phyloP scores from a whole-genome alignment of 2,797 vertebrate species.

The Dallia pectoralis region DNA sequence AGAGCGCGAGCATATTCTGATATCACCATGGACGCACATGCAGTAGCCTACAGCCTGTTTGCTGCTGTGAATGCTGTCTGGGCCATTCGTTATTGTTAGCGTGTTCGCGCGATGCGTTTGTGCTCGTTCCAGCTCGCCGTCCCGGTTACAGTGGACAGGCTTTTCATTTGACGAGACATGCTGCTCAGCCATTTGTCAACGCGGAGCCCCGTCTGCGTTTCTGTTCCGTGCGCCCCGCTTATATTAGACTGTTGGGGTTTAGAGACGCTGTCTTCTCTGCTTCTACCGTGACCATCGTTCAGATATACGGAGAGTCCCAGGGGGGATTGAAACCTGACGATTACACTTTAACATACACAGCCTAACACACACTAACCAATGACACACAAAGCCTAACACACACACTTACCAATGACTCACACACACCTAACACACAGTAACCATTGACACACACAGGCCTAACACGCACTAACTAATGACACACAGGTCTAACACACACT shows the following conservation, averaged over 20 bases:
- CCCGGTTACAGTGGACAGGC: conserved; percentile 19
- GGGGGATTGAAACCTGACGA: conserved; percentile 57
- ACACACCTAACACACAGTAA: too few species aligned
- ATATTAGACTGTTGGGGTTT: conserved; percentile 67
- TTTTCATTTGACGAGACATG: conserved; percentile 30
- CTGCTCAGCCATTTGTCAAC: conserved; percentile 19
- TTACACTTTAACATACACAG: conserved; percentile 51
- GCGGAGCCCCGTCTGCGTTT: neutral
- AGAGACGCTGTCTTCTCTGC: conserved; percentile 67
- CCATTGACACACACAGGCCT: too few species aligned
- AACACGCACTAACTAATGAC: too few species aligned
- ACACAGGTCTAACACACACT: too few species aligned
- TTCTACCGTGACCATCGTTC: conserved; percentile 63
- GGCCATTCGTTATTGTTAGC: neutral
- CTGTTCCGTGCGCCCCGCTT: conserved; percentile 21
- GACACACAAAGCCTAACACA: too few species aligned
- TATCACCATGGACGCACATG: neutral
- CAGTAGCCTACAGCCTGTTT: neutral
- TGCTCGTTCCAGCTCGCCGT: conserved; percentile 27
- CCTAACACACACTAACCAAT: neutral
- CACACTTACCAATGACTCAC: too few species aligned
- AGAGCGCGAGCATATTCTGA: neutral
- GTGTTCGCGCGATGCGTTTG: neutral
- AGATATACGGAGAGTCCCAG: conserved; percentile 62
- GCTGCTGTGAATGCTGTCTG: neutral